These are phyloP conservation scores for Eutolmus rufibarbis DNA, from an alignment of 2,888 invertebrate species.

Conservation along the genomic window DNA sequence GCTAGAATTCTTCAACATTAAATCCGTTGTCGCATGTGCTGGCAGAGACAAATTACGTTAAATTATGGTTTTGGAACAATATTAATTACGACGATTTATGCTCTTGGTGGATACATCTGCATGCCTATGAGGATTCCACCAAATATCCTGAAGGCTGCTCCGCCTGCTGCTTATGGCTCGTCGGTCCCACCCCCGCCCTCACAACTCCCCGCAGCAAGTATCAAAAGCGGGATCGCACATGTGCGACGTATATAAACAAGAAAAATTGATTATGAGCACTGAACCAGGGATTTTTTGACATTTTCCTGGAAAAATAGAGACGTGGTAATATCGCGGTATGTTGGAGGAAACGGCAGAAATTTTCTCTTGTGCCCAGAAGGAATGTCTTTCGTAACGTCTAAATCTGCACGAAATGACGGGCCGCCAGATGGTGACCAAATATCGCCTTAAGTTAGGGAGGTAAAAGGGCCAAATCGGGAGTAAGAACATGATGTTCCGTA, in stretches of 20 bases:
- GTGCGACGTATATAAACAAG: not conserved
- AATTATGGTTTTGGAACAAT: conserved; percentile 38
- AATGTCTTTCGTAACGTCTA: not conserved
- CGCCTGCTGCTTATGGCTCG: not conserved
- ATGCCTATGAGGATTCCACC: conserved; percentile 3
- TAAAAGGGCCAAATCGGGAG: not conserved
- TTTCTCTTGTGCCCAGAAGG: not conserved
- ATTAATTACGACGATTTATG: conserved; percentile 39
- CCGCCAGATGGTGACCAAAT: not conserved
- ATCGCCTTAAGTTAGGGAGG: not conserved
- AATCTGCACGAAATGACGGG: not conserved
- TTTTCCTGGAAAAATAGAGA: not conserved
- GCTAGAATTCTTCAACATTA: conserved; percentile 22
- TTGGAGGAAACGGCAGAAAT: not conserved
- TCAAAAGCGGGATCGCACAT: not conserved
- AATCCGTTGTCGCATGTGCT: conserved; percentile 34
- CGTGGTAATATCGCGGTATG: not conserved
- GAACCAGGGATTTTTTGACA: not conserved
- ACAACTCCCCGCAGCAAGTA: not conserved
- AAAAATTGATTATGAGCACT: not conserved
- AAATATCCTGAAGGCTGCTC: conserved; percentile 26
- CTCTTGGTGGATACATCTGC: conserved; percentile 32
- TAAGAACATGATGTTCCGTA: too few relatives aligned
- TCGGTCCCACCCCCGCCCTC: not conserved
- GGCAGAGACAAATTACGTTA: conserved; percentile 40